Evolutionary conservation across 2,113 vertebrate species (phyloP).

Genomic region (Miniopterus natalensis): DNA sequence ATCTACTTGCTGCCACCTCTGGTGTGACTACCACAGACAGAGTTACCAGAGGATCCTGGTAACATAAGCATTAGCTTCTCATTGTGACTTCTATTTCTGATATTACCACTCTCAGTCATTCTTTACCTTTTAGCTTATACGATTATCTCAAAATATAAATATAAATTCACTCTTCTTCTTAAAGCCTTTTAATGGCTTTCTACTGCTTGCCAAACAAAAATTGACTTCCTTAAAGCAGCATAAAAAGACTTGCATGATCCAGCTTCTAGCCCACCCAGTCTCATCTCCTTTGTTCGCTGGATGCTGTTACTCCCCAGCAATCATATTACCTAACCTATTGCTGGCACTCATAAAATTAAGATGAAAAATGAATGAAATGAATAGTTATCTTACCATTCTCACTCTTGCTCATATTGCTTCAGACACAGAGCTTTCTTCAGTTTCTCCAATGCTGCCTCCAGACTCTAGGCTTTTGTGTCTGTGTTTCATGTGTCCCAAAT

Average conservation of each 20-base stretch:
- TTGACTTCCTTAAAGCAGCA: neutral
- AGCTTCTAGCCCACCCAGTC: neutral
- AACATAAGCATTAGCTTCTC: neutral
- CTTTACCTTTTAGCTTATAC: neutral
- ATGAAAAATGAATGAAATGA: neutral
- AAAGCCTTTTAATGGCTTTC: neutral
- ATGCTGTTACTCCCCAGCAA: accelerated
- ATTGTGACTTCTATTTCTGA: neutral
- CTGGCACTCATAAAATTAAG: neutral
- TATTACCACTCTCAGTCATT: neutral
- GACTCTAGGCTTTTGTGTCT: neutral
- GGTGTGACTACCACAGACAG: neutral
- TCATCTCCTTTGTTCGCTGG: neutral
- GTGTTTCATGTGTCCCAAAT: neutral
- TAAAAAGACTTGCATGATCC: neutral
- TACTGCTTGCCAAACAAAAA: neutral
- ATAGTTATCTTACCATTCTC: neutral
- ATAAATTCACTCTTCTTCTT: neutral
- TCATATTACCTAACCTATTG: too few species aligned
- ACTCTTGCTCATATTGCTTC: neutral
- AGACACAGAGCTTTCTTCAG: neutral
- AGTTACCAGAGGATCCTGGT: neutral
- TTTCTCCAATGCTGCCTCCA: neutral
- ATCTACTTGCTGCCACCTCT: neutral
- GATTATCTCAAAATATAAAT: conserved; percentile 32